Evolutionary conservation across 2,113 vertebrate genomes (phyloP).

Genomic region (Poicephalus gulielmi): DNA sequence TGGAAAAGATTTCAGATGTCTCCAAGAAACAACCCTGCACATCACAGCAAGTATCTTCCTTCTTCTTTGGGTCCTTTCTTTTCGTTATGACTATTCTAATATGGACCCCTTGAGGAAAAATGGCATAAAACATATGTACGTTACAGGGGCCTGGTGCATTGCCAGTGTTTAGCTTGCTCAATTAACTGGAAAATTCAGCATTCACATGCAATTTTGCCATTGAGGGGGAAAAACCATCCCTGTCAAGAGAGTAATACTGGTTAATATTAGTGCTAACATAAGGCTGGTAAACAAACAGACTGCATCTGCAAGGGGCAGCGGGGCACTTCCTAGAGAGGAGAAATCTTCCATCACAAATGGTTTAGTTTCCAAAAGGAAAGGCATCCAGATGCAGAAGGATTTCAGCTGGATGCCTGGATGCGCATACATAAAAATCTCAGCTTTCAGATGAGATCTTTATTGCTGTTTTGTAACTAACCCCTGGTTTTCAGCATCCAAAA

Average conservation of each 20-base stretch:
- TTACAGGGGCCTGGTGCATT: not conserved
- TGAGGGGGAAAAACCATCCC: not conserved
- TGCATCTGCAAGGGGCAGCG: not conserved
- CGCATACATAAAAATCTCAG: not conserved
- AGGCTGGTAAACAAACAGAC: conserved; percentile 12
- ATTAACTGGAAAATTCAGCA: conserved; percentile 68
- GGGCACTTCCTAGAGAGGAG: not conserved
- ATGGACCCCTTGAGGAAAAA: not conserved
- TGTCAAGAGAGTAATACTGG: not conserved
- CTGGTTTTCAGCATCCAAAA: not conserved
- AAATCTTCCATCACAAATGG: not conserved
- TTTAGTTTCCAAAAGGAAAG: not conserved
- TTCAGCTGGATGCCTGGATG: not conserved
- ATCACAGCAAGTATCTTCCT: not conserved
- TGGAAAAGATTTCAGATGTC: not conserved
- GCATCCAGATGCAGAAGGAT: not conserved
- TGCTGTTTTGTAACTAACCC: not conserved
- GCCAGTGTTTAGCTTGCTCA: conserved; percentile 42
- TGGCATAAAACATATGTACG: not conserved
- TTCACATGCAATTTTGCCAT: conserved; percentile 48
- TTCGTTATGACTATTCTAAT: not conserved
- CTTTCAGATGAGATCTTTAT: not conserved
- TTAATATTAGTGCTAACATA: conserved; percentile 8
- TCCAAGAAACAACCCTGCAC: not conserved
- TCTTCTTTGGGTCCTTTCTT: not conserved